phyloP scores from a whole-genome alignment of 2,888 invertebrate species.

The Dysmachus trigonus region DNA sequence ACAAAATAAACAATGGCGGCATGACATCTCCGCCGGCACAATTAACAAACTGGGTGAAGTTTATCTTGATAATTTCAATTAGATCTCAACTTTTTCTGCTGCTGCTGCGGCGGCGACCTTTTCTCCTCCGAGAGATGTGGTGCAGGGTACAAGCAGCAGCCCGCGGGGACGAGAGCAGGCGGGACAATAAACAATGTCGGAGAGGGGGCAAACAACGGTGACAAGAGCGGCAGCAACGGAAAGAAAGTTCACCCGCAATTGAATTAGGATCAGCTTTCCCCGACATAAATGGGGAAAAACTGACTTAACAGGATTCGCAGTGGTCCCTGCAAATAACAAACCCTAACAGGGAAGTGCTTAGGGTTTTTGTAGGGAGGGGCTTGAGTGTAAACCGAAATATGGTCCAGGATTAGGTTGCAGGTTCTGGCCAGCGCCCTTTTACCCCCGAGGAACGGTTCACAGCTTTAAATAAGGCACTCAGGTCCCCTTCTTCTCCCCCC shows the following conservation, averaged over 20 bases:
- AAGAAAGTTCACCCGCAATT: constrained; percentile 2
- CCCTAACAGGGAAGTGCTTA: neutral
- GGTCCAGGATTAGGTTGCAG: neutral
- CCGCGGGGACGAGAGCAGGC: neutral
- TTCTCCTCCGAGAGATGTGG: neutral
- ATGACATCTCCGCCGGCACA: neutral
- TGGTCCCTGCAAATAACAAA: neutral
- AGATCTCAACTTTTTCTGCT: constrained; percentile 12
- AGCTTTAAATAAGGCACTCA: neutral
- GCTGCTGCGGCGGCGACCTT: neutral
- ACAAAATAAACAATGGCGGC: neutral
- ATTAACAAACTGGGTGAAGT: constrained; percentile 5
- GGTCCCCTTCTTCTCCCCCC: too few relatives aligned
- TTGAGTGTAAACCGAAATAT: neutral
- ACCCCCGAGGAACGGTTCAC: neutral
- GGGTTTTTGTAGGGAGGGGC: neutral
- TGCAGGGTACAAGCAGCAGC: neutral
- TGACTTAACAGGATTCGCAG: constrained; percentile 12
- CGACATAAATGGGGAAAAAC: constrained; percentile 23
- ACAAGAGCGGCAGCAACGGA: neutral
- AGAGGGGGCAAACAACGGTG: neutral
- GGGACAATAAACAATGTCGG: neutral
- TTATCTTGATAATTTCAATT: constrained; percentile 20
- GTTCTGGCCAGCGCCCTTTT: neutral
- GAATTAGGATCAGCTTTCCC: constrained; percentile 23